Conservation (phyloP, 2,113 vertebrate genomes). For the Anhinga anhinga region DNA sequence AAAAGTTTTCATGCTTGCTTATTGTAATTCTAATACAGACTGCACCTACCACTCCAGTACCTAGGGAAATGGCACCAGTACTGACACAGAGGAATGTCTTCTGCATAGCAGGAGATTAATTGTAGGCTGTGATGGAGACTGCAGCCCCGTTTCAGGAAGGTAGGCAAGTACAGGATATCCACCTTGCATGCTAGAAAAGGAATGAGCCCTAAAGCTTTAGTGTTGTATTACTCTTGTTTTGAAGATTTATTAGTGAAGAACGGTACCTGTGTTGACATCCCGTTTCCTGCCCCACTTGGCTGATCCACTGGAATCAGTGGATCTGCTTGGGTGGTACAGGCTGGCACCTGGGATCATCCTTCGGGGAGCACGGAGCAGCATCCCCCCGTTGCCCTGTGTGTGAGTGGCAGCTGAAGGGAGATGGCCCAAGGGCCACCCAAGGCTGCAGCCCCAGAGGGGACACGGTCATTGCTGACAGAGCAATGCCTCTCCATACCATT, state of each 20-base stretch:
- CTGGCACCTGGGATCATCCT: neutral
- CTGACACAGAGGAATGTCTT: too few species aligned
- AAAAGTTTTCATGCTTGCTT: neutral
- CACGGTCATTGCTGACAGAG: accelerated
- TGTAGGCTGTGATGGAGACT: neutral
- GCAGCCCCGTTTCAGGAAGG: neutral
- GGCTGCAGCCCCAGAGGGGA: neutral
- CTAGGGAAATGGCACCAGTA: neutral
- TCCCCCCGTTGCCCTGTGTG: neutral
- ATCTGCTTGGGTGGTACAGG: too few species aligned
- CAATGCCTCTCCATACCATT: neutral
- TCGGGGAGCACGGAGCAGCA: neutral
- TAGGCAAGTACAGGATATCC: neutral
- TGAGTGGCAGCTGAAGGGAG: neutral
- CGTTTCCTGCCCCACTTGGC: neutral
- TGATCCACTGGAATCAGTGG: neutral
- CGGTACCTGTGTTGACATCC: too few species aligned
- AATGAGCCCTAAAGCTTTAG: neutral
- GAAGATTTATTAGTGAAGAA: neutral
- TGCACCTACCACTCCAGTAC: neutral
- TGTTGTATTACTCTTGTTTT: neutral
- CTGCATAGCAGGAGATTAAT: accelerated
- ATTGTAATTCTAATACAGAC: neutral
- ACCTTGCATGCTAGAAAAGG: neutral
- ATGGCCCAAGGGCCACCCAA: neutral